phyloP scores from a whole-genome alignment of 2,797 vertebrate species.

The Bradypodion ventrale region DNA sequence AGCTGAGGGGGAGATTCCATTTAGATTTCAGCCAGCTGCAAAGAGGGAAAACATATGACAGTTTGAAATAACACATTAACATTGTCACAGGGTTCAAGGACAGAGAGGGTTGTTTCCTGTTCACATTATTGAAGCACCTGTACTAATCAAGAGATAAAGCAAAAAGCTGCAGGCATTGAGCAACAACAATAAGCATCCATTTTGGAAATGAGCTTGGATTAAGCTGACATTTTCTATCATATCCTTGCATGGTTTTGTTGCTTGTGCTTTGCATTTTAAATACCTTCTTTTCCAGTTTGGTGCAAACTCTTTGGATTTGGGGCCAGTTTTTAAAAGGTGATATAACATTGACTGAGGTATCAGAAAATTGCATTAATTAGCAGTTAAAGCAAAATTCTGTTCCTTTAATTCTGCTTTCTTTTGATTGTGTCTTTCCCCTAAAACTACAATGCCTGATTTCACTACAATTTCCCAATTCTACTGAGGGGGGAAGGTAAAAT shows the following conservation, averaged over 20 bases:
- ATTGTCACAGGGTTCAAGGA: slow-evolving; percentile 32
- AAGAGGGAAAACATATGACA: slow-evolving; percentile 13
- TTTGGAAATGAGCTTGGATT: slow-evolving; percentile 21
- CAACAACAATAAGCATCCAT: background rate
- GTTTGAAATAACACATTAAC: slow-evolving; percentile 23
- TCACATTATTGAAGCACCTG: background rate
- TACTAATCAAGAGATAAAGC: slow-evolving; percentile 20
- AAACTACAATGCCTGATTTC: background rate
- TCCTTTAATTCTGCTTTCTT: background rate
- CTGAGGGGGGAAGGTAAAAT: background rate
- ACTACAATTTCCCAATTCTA: background rate
- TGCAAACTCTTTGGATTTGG: background rate
- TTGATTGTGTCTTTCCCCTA: background rate
- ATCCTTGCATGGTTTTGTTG: slow-evolving; percentile 7
- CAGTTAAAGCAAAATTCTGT: too few relatives aligned
- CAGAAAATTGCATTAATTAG: too few relatives aligned
- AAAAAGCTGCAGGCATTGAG: background rate
- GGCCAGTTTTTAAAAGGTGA: background rate
- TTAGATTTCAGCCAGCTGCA: background rate
- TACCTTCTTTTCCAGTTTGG: background rate
- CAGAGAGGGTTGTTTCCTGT: slow-evolving; percentile 1
- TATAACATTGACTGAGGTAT: background rate
- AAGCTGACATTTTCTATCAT: rapidly evolving
- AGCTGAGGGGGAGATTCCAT: background rate
- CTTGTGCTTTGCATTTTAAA: slow-evolving; percentile 34